Evolutionary conservation across 2,113 vertebrate genomes (phyloP), one percentile per base, ranked within the genome.

Genomic region (Syngnathus typhle): DNA sequence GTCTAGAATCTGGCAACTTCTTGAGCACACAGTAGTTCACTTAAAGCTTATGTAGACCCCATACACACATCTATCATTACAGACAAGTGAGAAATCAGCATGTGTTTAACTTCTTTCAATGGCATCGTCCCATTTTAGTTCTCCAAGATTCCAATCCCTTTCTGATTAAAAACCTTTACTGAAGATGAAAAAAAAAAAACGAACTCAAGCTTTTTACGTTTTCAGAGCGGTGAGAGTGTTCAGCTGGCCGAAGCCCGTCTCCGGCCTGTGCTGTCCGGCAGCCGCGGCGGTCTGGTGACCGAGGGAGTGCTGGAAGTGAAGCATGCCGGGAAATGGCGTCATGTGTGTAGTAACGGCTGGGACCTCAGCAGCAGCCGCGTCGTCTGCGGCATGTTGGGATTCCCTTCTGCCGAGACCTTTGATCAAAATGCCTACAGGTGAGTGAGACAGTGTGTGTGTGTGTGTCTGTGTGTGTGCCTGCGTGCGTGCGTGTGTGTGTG

Each of bases 231-330:
- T 21, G 71, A 68, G 5, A 66, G 75, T 52, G 68, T 82, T 68
- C 73, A 77, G 67, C 79, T 97, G 73, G 94, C 95, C 69, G 93
- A 96, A 46, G 94, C 92, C 16, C 91, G 94, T 27, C 92, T 99
- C n/a, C 93, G 94, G 68, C 92, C 96, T 0, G 85, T 96, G 54
- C 87, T 95, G 38, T 87, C 93, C 0, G 72, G 89, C 8, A 88
- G 91, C 82, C 90, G 84, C 11, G 87, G 79, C 9, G 72, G 82
- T 69, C 91, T 95, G 0, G 87, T 98, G 85, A 92, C 67, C 0
- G 97, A 99, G 71, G 97, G 97, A 2, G 93, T 94, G 0, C 90
- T 99, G 79, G 96, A 99, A 72, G 94, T 98, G 81, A 96, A 90
- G 82, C 89, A 93, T 32, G 91, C 92, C 1, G 95, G 96, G 52